Evolutionary conservation across 2,797 vertebrate species (phyloP).

Genomic region (Hydrolagus colliei): DNA sequence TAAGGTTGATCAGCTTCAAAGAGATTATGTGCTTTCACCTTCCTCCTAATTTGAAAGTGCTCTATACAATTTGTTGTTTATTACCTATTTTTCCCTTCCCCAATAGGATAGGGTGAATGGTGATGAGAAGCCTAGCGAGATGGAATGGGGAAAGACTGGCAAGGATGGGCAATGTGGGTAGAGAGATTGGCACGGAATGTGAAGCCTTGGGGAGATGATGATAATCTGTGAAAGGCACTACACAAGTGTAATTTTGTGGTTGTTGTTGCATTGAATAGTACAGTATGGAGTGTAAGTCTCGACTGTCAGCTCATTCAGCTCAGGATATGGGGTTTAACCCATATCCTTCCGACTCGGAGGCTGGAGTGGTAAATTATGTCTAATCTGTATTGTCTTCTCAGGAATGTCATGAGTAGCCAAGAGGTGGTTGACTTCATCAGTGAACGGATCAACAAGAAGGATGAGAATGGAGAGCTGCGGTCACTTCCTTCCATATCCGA

Average conservation of each 20-base stretch:
- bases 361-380: neutral
- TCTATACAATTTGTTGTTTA: too few relatives aligned
- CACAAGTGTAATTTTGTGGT: too few relatives aligned
- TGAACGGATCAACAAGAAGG: constrained; percentile 75
- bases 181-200: neutral
- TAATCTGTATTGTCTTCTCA: constrained; percentile 42
- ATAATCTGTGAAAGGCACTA: neutral
- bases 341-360: too few relatives aligned
- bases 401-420: constrained; percentile 98
- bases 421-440: constrained; percentile 95
- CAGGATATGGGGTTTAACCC: neutral
- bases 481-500: constrained; percentile 82
- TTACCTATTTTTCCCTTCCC: too few relatives aligned
- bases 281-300: neutral
- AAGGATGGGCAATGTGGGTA: too few relatives aligned
- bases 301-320: neutral
- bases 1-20: too few relatives aligned
- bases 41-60: too few relatives aligned
- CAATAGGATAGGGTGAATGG: too few relatives aligned
- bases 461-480: constrained; percentile 61
- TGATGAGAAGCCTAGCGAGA: too few relatives aligned
- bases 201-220: neutral
- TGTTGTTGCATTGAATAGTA: neutral
- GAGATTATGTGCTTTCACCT: too few relatives aligned
- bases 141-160: too few relatives aligned